Conservation (phyloP, 2,888 invertebrate species). For the Timandra comae region DNA sequence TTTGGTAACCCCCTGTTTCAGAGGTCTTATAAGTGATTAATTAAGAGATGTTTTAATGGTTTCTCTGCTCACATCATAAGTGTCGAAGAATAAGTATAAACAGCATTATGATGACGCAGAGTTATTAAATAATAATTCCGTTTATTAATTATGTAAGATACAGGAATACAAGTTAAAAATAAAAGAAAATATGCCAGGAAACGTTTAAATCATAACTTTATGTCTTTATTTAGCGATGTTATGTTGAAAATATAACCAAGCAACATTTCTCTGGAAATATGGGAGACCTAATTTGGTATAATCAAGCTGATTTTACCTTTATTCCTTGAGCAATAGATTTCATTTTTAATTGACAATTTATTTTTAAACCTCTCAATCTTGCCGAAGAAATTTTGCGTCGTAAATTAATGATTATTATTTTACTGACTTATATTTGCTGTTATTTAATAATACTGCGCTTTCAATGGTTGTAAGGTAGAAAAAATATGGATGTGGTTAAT, state of each 20-base stretch:
- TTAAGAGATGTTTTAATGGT: too few relatives aligned
- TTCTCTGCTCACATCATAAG: too few relatives aligned
- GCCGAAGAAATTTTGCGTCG: not conserved
- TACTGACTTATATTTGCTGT: conserved; percentile 5
- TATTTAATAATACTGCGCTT: conserved; percentile 2
- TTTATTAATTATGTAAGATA: too few relatives aligned
- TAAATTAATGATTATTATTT: conserved; percentile 4
- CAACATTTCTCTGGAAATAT: conserved; percentile 7
- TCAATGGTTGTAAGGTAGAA: too few relatives aligned
- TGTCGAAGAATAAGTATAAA: too few relatives aligned
- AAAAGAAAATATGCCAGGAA: conserved; percentile 1
- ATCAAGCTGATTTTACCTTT: conserved; percentile 2
- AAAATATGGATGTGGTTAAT: too few relatives aligned
- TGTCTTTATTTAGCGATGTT: conserved; percentile 10
- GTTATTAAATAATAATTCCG: too few relatives aligned
- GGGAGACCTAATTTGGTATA: conserved; percentile 3
- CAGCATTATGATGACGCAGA: too few relatives aligned
- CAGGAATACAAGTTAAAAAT: too few relatives aligned
- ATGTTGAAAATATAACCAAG: conserved; percentile 6
- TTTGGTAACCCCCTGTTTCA: too few relatives aligned
- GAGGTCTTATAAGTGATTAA: too few relatives aligned
- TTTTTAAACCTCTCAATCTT: too few relatives aligned
- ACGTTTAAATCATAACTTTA: conserved; percentile 9
- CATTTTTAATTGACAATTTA: not conserved
- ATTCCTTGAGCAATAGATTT: not conserved